Conservation (phyloP, 1,140 invertebrate species). For the Hyles euphorbiae region DNA sequence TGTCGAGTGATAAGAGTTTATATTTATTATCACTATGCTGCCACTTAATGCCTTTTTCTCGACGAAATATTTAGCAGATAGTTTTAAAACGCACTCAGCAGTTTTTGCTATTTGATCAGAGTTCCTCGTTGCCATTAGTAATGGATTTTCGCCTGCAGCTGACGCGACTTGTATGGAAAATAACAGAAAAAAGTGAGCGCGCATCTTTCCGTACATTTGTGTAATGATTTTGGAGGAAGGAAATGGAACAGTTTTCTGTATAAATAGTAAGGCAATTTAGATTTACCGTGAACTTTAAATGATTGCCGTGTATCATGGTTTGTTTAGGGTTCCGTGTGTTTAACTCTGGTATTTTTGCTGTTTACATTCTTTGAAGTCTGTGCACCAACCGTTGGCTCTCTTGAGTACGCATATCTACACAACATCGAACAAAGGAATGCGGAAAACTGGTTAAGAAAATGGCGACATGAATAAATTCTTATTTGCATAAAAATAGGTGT, state of each 20-base stretch:
- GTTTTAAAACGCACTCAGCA: constrained; percentile 68
- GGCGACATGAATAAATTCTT: no score
- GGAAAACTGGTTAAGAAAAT: no score
- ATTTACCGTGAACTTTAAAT: constrained; percentile 12
- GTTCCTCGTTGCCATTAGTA: constrained; percentile 45
- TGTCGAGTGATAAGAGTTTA: constrained; percentile 60
- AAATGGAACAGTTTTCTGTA: constrained; percentile 1
- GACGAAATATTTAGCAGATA: constrained; percentile 72
- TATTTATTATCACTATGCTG: constrained; percentile 68
- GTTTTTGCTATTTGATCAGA: constrained; percentile 49
- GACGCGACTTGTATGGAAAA: constrained; percentile 12
- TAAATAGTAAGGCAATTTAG: constrained; percentile 11
- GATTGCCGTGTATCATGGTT: no score
- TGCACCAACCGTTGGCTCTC: no score
- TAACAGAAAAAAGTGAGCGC: constrained; percentile 8
- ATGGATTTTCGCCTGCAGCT: constrained; percentile 30
- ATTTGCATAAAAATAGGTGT: no score
- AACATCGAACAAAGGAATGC: no score
- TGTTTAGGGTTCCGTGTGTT: no score
- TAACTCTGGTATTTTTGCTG: no score
- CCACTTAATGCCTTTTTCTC: constrained; percentile 71
- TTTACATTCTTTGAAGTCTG: no score
- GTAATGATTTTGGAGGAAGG: constrained; percentile 10
- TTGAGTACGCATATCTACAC: no score
- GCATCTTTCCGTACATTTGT: constrained; percentile 11